Conservation (phyloP, 2,113 vertebrate genomes). For the Engraulis encrasicolus region DNA sequence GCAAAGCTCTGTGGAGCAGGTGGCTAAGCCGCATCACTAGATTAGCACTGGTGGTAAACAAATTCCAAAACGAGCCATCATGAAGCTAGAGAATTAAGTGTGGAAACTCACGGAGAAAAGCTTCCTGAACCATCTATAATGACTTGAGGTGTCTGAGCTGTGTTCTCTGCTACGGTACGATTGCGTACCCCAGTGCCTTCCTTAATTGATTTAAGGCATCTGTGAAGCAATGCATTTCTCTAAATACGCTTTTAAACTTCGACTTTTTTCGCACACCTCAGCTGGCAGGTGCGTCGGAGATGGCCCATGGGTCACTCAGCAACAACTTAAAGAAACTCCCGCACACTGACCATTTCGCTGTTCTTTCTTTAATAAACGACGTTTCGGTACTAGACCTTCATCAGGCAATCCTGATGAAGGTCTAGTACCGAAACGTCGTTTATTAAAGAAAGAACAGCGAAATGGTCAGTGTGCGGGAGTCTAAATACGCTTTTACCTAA, state of each 20-base stretch:
- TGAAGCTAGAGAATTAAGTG: constrained; percentile 5
- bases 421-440: too few relatives aligned
- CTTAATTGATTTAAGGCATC: not conserved
- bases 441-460: too few relatives aligned
- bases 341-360: too few relatives aligned
- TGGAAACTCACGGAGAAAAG: constrained; percentile 7
- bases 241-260: too few relatives aligned
- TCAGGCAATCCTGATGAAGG: too few relatives aligned
- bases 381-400: too few relatives aligned
- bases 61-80: not conserved
- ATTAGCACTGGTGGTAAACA: not conserved
- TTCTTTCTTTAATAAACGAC: too few relatives aligned
- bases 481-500: constrained; percentile 8
- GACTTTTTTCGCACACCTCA: too few relatives aligned
- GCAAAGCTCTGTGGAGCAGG: not conserved
- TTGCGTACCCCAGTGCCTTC: not conserved
- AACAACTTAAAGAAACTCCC: too few relatives aligned
- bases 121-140: not conserved
- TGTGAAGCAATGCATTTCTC: not conserved
- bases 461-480: too few relatives aligned
- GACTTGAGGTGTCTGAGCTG: not conserved
- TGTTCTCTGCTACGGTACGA: not conserved
- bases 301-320: too few relatives aligned
- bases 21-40: not conserved
- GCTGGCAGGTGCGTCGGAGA: too few relatives aligned